Conservation (phyloP, 2,113 vertebrate genomes). For the Grallaria varia region DNA sequence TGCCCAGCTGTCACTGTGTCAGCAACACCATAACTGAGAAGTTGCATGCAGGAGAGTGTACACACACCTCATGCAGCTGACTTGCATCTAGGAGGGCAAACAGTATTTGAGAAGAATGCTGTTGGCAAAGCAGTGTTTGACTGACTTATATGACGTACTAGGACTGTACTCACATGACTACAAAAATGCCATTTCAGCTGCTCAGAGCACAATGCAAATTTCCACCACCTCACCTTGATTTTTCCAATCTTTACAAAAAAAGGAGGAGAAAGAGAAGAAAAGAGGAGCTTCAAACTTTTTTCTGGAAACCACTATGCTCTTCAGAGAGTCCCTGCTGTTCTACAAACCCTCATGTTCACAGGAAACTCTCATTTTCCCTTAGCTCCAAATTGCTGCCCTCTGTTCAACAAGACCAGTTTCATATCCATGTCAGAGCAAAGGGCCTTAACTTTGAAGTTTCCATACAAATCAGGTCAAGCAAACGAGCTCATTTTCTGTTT, state of each 20-base stretch:
- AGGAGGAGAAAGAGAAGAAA: not conserved
- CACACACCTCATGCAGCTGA: not conserved
- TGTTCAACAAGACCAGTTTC: not conserved
- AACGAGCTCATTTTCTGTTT: not conserved
- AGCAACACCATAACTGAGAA: not conserved
- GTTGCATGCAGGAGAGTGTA: accelerated
- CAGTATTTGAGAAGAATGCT: not conserved
- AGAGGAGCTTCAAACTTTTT: not conserved
- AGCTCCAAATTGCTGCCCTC: not conserved
- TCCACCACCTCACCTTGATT: not conserved
- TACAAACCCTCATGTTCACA: not conserved
- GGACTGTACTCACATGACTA: not conserved
- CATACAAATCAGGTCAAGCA: not conserved
- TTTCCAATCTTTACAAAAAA: not conserved
- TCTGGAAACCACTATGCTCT: not conserved
- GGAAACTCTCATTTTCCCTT: not conserved
- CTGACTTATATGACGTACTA: not conserved
- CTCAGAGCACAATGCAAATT: not conserved
- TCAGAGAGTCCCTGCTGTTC: not conserved
- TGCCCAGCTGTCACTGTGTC: accelerated
- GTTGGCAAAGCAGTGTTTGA: not conserved
- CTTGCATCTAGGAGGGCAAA: not conserved
- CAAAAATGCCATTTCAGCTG: not conserved
- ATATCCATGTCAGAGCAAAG: not conserved
- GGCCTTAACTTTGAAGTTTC: not conserved